Percentiles rank a stretch among this genome's conserved stretches.
These are phyloP conservation scores for Chrysolina haemoptera DNA, from an alignment of 2,888 invertebrate genomes.

Conservation along the genomic window DNA sequence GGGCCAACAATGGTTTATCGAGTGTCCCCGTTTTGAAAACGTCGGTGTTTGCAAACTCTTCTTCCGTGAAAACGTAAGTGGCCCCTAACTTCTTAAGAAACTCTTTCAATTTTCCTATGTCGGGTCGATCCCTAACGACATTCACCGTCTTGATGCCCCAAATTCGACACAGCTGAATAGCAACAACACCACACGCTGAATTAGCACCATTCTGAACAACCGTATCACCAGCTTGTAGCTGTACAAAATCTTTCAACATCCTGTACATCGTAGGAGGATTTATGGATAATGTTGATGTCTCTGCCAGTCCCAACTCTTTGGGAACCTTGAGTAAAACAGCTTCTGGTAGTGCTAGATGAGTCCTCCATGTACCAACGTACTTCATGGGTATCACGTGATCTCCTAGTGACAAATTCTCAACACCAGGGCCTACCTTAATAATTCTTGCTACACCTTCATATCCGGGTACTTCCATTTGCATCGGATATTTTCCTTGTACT, in stretches of 20 bases:
- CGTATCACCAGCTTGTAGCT: constrained; percentile 81
- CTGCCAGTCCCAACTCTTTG: constrained; percentile 78
- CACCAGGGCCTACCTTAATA: constrained; percentile 77
- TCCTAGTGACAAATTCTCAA: constrained; percentile 75
- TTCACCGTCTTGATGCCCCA: constrained; percentile 88
- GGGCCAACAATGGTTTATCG: constrained; percentile 81
- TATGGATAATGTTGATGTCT: constrained; percentile 92
- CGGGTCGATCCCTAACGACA: constrained; percentile 86
- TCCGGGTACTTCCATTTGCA: constrained; percentile 88
- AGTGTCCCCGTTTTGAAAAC: constrained; percentile 75
- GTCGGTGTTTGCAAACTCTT: constrained; percentile 78
- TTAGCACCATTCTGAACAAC: constrained; percentile 98
- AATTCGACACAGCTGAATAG: constrained; percentile 89
- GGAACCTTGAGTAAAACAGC: constrained; percentile 80
- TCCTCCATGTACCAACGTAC: constrained; percentile 90
- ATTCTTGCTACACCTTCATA: constrained; percentile 96
- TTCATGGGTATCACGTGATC: constrained; percentile 88
- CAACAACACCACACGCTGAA: constrained; percentile 93
- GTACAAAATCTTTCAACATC: constrained; percentile 92
- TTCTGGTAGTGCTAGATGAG: constrained; percentile 72
- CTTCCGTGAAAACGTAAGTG: constrained; percentile 87
- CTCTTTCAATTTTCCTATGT: constrained; percentile 77
- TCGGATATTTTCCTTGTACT: constrained; percentile 90
- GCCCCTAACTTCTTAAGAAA: constrained; percentile 82
- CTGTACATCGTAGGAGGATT: constrained; percentile 98